These are phyloP conservation scores for Pholis gunnellus DNA, from an alignment of 2,113 vertebrate genomes.

Conservation along the genomic window DNA sequence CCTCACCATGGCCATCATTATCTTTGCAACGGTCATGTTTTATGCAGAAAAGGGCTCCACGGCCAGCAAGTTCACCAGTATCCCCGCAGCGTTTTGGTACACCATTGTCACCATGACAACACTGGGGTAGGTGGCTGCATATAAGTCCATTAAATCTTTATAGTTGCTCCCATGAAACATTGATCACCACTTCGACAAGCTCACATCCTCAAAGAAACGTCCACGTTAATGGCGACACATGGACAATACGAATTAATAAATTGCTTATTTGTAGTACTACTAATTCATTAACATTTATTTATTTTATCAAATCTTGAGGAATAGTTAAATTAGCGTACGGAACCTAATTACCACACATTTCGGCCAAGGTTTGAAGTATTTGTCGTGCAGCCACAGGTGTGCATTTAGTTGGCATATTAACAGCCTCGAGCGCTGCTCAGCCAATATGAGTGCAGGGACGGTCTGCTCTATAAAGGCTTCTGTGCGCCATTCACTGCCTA, in stretches of 20 bases:
- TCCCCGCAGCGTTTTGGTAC: constrained; percentile 99
- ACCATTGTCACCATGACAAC: constrained; percentile 99
- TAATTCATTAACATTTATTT: background rate
- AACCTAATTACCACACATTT: background rate
- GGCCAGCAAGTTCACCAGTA: constrained; percentile 99
- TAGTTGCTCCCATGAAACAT: background rate
- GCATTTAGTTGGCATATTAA: constrained; percentile 30
- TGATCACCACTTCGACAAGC: background rate
- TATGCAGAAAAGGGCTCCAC: constrained; percentile 98
- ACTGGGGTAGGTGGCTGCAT: constrained; percentile 90
- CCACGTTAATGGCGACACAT: background rate
- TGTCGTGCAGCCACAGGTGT: constrained; percentile 65
- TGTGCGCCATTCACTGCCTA: constrained; percentile 34
- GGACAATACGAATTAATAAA: background rate
- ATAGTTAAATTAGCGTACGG: background rate
- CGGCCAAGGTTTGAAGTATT: constrained; percentile 7
- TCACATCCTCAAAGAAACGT: background rate
- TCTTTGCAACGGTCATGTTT: constrained; percentile 99
- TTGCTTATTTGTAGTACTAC: background rate
- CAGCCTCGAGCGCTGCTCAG: constrained; percentile 16
- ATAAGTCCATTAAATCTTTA: constrained; percentile 8
- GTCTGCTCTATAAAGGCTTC: constrained; percentile 24
- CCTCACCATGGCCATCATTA: constrained; percentile 99
- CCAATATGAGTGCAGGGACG: constrained; percentile 36
- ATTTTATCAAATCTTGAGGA: background rate